Evolutionary conservation across 2,888 invertebrate species (phyloP).

Genomic region (Pelosia muscerda): DNA sequence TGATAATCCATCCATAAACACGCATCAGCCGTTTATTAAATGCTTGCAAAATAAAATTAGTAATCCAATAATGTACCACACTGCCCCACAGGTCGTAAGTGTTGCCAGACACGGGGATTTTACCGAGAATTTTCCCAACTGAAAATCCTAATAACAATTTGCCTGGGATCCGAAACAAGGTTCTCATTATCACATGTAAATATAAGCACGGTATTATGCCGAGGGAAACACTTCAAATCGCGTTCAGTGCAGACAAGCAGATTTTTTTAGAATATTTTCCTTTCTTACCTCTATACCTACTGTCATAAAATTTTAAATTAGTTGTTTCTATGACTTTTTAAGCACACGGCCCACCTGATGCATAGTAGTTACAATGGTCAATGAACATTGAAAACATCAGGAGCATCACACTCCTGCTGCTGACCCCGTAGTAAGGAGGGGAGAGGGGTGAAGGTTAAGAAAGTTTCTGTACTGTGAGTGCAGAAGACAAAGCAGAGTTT

Average conservation of each 20-base stretch:
- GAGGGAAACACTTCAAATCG: not conserved
- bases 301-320: not conserved
- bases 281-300: not conserved
- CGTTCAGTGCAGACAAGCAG: not conserved
- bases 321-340: too few species aligned
- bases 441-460: too few species aligned
- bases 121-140: not conserved
- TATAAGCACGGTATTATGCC: constrained; percentile 1
- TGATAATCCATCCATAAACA: too few species aligned
- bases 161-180: not conserved
- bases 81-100: not conserved
- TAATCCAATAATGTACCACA: not conserved
- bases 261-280: not conserved
- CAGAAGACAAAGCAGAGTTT: too few species aligned
- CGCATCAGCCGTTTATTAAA: too few species aligned
- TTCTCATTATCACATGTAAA: constrained; percentile 1
- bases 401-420: too few species aligned
- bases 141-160: not conserved
- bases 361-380: too few species aligned
- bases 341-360: too few species aligned
- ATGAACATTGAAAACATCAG: too few species aligned
- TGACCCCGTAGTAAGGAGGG: too few species aligned
- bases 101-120: not conserved
- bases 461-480: too few species aligned
- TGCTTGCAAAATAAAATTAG: too few species aligned